Base-by-base conservation (phyloP, 1,140 invertebrate genomes). In the Oncopodura yosiiana region DNA sequence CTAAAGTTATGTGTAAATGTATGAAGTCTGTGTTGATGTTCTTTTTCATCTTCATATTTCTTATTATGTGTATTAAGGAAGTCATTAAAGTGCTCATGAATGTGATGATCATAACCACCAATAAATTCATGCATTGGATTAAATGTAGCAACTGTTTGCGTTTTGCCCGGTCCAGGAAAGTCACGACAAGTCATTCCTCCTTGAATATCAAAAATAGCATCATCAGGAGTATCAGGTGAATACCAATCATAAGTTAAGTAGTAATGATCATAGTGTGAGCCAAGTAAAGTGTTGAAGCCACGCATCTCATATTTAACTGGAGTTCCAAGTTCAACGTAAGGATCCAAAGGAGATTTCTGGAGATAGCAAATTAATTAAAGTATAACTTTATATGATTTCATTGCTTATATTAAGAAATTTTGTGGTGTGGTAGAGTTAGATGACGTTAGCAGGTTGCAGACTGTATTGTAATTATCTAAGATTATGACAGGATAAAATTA, bases 221-320 rank as follows among this genome's bases (percentile, higher is more conserved):
- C 73, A 53, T 78, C 75, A 21, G 86, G 86, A 24, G 75, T 73
- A 24, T 81, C 79, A 23, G 77, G 74, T 16, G 77, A 75, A 65
- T 81, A 94, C 65, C 78, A 79, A 48, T 79, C 76, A 67, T 96
- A 96, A 24, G 83, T 77, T 23, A 97, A 67, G 69, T 88, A 87
- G 68, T 97, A 97, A 72, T 94, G 90, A 72, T 97, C 93, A 67
- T 88, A 96, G 71, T 97, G 93, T 6, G 91, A 95, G 1, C 91
- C 91, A 1, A 96, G 73, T 1, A 97, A 74, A 0, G 81, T 81
- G 68, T 97, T 94, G 69, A 82, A 96, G 14, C 78, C 78, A 56
- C 71, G 70, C 77, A 79, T 79, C 55, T 76, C 71, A 65, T 78
- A 79, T 8, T 71, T 68, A 0, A 77, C 64, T 21, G 77, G 77